phyloP scores from a whole-genome alignment of 1,140 invertebrate species.

The Drosophila repletoides region DNA sequence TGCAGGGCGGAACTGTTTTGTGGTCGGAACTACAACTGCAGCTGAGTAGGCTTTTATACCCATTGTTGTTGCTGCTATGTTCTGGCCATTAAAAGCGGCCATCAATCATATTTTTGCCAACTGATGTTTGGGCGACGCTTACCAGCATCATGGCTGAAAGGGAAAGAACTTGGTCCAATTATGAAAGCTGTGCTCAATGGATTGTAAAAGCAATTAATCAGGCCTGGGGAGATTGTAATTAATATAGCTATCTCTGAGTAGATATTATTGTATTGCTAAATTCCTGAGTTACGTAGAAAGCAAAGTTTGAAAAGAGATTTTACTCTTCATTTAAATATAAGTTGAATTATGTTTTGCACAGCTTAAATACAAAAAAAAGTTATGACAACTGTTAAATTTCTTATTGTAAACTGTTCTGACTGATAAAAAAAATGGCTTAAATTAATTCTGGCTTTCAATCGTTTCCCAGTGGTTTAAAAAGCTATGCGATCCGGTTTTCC shows the following conservation, averaged over 20 bases:
- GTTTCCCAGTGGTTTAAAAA: too few relatives aligned
- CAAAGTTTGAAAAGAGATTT: too few relatives aligned
- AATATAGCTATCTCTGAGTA: not conserved
- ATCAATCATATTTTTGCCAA: constrained; percentile 43
- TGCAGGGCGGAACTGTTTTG: not conserved
- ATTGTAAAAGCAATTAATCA: constrained; percentile 27
- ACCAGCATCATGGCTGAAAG: constrained; percentile 33
- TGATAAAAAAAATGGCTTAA: too few relatives aligned
- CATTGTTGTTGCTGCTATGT: not conserved
- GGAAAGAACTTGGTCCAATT: constrained; percentile 20
- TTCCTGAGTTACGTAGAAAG: too few relatives aligned
- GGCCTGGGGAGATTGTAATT: constrained; percentile 6
- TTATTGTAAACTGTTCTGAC: too few relatives aligned
- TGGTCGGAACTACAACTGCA: not conserved
- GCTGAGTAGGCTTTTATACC: not conserved
- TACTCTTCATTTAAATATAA: too few relatives aligned
- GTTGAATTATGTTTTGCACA: too few relatives aligned
- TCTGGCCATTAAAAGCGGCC: constrained; percentile 39
- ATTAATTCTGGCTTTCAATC: too few relatives aligned
- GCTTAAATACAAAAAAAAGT: too few relatives aligned
- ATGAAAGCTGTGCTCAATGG: constrained; percentile 14
- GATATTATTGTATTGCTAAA: too few relatives aligned
- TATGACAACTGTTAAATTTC: too few relatives aligned
- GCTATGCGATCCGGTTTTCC: too few relatives aligned
- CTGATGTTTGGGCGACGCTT: constrained; percentile 5